Conservation (phyloP, 2,113 vertebrate genomes). For the Callipepla californica region DNA sequence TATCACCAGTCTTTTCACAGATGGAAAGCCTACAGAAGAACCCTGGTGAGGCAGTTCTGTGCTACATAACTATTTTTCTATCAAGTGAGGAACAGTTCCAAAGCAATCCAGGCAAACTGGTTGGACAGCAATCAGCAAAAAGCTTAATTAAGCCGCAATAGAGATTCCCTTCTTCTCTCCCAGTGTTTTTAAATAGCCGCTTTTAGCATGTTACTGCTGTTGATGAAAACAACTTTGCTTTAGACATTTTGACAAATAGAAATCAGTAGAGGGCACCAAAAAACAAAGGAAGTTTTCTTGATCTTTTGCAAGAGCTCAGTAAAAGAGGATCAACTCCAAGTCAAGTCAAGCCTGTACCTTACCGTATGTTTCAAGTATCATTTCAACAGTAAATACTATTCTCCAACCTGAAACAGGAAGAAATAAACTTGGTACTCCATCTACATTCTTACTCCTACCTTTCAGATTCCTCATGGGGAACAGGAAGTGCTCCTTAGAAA, state of each 20-base stretch:
- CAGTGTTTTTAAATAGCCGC: neutral
- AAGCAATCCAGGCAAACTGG: neutral
- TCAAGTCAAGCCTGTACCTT: neutral
- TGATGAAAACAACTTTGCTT: neutral
- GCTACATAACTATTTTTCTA: neutral
- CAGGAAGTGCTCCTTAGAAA: neutral
- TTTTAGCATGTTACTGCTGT: neutral
- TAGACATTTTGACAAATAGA: neutral
- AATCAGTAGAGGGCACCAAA: conserved; percentile 25
- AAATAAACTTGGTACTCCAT: neutral
- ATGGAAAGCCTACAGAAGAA: neutral
- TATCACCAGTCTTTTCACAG: neutral
- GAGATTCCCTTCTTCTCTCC: neutral
- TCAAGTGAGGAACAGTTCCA: neutral
- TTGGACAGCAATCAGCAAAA: neutral
- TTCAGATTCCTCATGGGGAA: neutral
- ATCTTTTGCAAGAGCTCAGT: neutral
- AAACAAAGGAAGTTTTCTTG: neutral
- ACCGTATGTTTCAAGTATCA: neutral
- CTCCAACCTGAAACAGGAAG: neutral
- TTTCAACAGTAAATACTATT: neutral
- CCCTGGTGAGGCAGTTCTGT: neutral
- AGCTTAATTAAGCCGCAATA: neutral
- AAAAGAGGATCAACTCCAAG: neutral
- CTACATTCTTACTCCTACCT: neutral